Base-by-base conservation (phyloP, 2,113 vertebrate genomes). In the Amblyornis subalaris region DNA sequence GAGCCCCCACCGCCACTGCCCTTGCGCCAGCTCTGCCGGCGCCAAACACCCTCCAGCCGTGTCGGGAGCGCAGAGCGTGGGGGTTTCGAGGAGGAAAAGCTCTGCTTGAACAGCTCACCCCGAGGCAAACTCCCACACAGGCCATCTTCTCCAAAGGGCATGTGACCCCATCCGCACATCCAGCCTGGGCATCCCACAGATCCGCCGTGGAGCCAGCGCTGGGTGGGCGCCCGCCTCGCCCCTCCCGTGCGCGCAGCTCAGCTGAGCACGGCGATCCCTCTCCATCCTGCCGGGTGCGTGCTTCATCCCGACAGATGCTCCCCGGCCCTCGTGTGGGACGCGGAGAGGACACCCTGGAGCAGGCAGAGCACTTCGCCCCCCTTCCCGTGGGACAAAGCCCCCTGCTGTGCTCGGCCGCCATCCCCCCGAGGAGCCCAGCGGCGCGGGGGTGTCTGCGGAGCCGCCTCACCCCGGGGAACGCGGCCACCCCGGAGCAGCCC, bases 181-280 rank as follows among this genome's bases (percentile, higher is more conserved):
- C 77, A 25, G 38, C 91, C 50, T 3, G 65, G 77, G 51, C 73
- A 55, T 16, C 64, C 71, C 84, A 33, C 76, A 11, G 64, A 53
- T 7, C 38, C 0, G 2, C 47, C 4, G 2, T 0, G 25, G 25
- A 48, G n/a, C 33, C 55, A 18, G 54, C 0, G 2, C 48, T 10
- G 31, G 23, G 44, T 33, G 70, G 20, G 70, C 1, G 1, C 66
- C 48, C 66, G 2, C 25, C 62, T 72, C 26, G 1, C 44, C 35
- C 47, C 35, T 38, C 3, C 40, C 4, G 2, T 20, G 54, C 36
- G 0, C 2, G 15, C 29, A 44, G 62, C 84, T 83, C 66, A 19
- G 61, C 81, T 24, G 77, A 85, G 82, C 76, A 0, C 88, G 29
- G 64, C 4, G 0, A 24, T 26, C 55, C 51, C 48, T 61, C 55